Conservation (phyloP, 2,797 vertebrate genomes). For the Anguilla anguilla region DNA sequence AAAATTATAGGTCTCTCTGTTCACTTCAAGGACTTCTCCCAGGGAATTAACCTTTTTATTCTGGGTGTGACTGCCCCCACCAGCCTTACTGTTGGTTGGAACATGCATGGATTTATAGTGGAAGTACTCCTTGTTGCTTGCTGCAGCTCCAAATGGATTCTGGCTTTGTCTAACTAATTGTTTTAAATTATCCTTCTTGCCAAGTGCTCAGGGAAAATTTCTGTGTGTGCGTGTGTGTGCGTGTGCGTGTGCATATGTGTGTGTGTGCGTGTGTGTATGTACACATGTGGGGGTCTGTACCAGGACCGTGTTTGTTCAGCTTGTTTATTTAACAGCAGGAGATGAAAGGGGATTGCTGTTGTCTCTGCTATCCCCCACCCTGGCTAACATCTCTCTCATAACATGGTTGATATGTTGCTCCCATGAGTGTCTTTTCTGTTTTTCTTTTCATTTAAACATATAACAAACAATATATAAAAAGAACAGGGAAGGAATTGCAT, state of each 20-base stretch:
- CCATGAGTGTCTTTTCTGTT: too few species aligned
- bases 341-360: not conserved
- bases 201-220: not conserved
- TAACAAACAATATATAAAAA: too few species aligned
- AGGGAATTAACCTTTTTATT: not conserved
- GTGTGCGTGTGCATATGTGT: not conserved
- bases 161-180: not conserved
- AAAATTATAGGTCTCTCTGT: not conserved
- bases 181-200: conserved; percentile 17
- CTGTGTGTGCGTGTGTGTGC: not conserved
- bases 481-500: too few species aligned
- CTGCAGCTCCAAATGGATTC: not conserved
- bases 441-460: too few species aligned
- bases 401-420: too few species aligned
- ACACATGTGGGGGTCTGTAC: not conserved
- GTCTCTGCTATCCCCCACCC: not conserved
- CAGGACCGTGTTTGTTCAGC: not conserved
- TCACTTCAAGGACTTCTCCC: not conserved
- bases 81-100: conserved; percentile 37
- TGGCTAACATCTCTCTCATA: too few species aligned
- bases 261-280: too few species aligned
- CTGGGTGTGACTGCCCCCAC: not conserved
- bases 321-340: conserved; percentile 9
- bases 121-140: conserved; percentile 12
- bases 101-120: conserved; percentile 62